These are phyloP conservation scores for Notothenia rossii DNA, from an alignment of 2,113 vertebrate species.

Conservation along the genomic window DNA sequence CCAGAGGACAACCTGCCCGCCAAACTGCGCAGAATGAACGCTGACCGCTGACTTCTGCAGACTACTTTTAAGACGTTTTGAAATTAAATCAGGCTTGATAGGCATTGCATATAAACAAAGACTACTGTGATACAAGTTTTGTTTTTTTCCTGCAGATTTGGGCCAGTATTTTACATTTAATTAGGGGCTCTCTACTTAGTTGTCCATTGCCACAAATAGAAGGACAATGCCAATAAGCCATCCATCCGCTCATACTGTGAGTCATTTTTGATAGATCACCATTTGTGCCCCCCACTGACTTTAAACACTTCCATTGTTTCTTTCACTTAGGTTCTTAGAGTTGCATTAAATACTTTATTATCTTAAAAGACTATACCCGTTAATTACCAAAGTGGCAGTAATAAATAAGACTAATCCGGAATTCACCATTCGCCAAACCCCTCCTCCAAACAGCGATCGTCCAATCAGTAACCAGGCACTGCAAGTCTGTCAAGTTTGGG, in stretches of 20 bases:
- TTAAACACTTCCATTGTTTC: slow-evolving; percentile 45
- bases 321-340: slow-evolving; percentile 40
- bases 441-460: neutral
- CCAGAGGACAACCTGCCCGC: slow-evolving; percentile 85
- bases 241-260: slow-evolving; percentile 77
- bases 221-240: slow-evolving; percentile 77
- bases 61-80: slow-evolving; percentile 29
- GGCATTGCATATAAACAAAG: slow-evolving; percentile 65
- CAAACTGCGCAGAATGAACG: slow-evolving; percentile 86
- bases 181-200: slow-evolving; percentile 50
- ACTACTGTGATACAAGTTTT: slow-evolving; percentile 59
- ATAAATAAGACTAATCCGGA: slow-evolving; percentile 5
- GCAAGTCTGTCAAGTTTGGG: slow-evolving; percentile 6
- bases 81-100: slow-evolving; percentile 53
- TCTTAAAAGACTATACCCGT: slow-evolving; percentile 19
- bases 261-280: slow-evolving; percentile 75
- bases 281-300: slow-evolving; percentile 71
- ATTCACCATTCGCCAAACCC: slow-evolving; percentile 32
- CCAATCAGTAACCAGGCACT: neutral
- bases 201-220: slow-evolving; percentile 60
- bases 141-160: slow-evolving; percentile 38
- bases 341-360: slow-evolving; percentile 37
- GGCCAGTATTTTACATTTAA: slow-evolving; percentile 51
- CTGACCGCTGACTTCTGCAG: slow-evolving; percentile 72
- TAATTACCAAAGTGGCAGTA: slow-evolving; percentile 36